A percentile compares a stretch with the other conserved stretches of the same genome.
phyloP scores from a whole-genome alignment of 2,888 invertebrate species.

The Scrobipalpa costella region DNA sequence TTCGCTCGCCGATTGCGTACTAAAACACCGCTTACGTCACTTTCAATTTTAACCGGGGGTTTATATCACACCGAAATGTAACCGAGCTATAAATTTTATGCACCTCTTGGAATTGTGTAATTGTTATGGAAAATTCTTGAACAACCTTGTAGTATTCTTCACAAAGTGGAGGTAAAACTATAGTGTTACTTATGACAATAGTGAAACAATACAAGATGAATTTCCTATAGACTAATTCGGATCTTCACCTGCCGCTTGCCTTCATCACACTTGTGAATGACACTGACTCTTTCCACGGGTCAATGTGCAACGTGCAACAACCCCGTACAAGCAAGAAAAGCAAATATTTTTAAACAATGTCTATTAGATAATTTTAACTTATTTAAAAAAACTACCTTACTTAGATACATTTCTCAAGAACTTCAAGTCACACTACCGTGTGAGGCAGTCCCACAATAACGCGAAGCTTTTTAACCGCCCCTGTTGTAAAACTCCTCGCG shows the following conservation, averaged over 20 bases:
- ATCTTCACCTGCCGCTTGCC: no score
- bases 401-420: no score
- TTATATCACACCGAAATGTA: constrained; percentile 53
- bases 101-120: constrained; percentile 11
- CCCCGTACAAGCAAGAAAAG: no score
- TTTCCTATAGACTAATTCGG: no score
- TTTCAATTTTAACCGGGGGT: constrained; percentile 77
- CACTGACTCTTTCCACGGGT: no score
- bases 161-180: background rate
- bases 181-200: background rate
- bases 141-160: background rate
- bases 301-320: no score
- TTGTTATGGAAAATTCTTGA: constrained; percentile 9
- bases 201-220: no score
- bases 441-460: constrained; percentile 55
- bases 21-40: constrained; percentile 81
- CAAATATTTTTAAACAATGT: no score
- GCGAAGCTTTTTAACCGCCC: constrained; percentile 74
- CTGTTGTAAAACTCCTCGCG: constrained; percentile 71
- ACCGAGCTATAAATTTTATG: constrained; percentile 23
- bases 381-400: no score
- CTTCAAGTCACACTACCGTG: constrained; percentile 41
- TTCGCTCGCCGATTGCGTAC: constrained; percentile 77
- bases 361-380: no score
- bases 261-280: no score